Conservation (phyloP, 2,113 vertebrate species). For the Panurus biarmicus region DNA sequence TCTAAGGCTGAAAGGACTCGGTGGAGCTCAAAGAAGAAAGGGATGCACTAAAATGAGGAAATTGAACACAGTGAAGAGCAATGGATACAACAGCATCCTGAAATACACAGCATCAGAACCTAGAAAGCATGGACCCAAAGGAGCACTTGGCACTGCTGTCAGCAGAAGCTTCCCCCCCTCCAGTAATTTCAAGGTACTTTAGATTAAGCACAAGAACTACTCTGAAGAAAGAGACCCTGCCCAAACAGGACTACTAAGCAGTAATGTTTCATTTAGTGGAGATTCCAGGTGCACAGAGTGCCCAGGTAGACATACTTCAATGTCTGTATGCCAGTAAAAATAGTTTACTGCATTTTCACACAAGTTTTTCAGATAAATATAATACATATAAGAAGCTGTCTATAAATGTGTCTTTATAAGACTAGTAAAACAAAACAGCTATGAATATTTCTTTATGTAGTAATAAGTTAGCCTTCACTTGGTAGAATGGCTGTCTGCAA, state of each 20-base stretch:
- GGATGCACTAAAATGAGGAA: neutral
- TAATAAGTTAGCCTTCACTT: neutral
- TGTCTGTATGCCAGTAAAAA: neutral
- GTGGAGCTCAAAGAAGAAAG: neutral
- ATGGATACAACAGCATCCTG: neutral
- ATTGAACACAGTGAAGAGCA: neutral
- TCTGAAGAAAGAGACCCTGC: neutral
- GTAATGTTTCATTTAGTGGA: neutral
- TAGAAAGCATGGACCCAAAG: neutral
- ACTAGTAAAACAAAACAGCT: neutral
- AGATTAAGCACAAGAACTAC: neutral
- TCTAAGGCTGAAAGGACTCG: neutral
- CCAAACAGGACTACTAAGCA: neutral
- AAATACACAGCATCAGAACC: neutral
- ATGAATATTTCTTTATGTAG: neutral
- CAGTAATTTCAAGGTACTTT: neutral
- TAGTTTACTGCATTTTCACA: neutral
- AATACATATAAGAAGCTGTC: neutral
- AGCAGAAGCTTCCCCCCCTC: neutral
- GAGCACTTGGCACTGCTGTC: neutral
- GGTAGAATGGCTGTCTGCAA: neutral
- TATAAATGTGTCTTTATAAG: neutral
- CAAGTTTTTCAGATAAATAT: neutral
- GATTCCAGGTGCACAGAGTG: neutral
- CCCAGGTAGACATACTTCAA: neutral